These are phyloP conservation scores for Phthorimaea operculella DNA, from an alignment of 1,140 invertebrate species.

Conservation along the genomic window DNA sequence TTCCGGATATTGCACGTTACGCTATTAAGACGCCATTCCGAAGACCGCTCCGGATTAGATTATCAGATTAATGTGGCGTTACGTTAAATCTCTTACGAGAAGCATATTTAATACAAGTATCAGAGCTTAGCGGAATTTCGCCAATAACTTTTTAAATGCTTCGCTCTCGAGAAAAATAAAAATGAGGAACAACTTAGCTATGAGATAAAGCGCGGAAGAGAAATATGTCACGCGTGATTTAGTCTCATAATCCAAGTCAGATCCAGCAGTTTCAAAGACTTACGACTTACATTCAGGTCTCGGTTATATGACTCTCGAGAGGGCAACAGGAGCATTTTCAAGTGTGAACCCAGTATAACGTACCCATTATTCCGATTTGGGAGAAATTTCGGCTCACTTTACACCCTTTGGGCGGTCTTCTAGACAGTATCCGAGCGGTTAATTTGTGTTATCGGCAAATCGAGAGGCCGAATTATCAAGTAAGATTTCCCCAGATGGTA, in stretches of 20 bases:
- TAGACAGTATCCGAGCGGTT: not conserved
- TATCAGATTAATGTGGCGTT: not conserved
- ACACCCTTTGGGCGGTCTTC: not conserved
- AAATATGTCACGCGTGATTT: no score
- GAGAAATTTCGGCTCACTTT: not conserved
- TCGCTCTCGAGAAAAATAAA: no score
- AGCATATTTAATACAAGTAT: not conserved
- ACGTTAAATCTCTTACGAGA: not conserved
- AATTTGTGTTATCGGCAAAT: conserved; percentile 3
- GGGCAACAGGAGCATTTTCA: not conserved
- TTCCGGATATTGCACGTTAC: conserved; percentile 20
- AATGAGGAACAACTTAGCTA: no score
- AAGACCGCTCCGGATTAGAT: not conserved
- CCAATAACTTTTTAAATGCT: no score
- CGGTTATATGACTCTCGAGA: not conserved
- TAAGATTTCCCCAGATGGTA: conserved; percentile 26
- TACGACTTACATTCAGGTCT: not conserved
- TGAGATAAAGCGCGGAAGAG: no score
- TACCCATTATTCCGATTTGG: not conserved
- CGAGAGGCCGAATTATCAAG: conserved; percentile 14
- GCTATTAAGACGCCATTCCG: not conserved
- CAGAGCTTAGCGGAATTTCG: not conserved
- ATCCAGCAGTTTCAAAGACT: not conserved
- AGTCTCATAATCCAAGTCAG: no score
- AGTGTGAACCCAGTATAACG: not conserved